Evolutionary conservation across 1,140 invertebrate genomes (phyloP).

Genomic region (Sinonovacula constricta): DNA sequence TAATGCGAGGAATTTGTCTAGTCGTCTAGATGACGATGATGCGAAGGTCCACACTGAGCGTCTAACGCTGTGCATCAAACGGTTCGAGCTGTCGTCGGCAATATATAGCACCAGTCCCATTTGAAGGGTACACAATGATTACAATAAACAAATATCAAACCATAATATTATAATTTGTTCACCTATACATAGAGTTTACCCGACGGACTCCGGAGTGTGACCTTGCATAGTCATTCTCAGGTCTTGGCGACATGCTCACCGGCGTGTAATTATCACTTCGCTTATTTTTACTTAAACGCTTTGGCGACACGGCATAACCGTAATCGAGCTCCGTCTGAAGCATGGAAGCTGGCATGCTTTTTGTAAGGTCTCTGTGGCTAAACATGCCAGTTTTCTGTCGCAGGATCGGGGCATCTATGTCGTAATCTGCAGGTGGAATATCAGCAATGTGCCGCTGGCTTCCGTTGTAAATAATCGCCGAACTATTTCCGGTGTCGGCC

Average conservation of each 20-base stretch:
- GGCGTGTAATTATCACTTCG: constrained; percentile 7
- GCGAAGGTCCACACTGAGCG: no score
- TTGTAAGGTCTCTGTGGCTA: constrained; percentile 40
- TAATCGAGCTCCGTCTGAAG: constrained; percentile 52
- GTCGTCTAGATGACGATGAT: no score
- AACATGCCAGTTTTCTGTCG: constrained; percentile 37
- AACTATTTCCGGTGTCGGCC: constrained; percentile 11
- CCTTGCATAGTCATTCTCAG: constrained; percentile 35
- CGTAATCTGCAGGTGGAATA: constrained; percentile 62
- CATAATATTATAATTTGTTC: no score
- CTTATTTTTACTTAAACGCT: constrained; percentile 23
- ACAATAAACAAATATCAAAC: no score
- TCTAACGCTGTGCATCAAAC: no score
- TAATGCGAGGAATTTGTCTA: no score
- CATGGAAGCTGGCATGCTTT: constrained; percentile 53
- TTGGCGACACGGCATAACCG: constrained; percentile 49
- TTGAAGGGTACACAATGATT: no score
- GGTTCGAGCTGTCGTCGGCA: no score
- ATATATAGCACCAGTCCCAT: no score
- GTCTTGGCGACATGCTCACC: neutral
- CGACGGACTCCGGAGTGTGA: constrained; percentile 32
- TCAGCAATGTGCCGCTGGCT: constrained; percentile 30
- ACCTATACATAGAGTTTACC: constrained; percentile 61
- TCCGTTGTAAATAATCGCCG: constrained; percentile 37
- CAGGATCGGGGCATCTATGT: constrained; percentile 52